Base-by-base conservation (phyloP, 2,888 invertebrate genomes). In the Perizoma affinitatum region DNA sequence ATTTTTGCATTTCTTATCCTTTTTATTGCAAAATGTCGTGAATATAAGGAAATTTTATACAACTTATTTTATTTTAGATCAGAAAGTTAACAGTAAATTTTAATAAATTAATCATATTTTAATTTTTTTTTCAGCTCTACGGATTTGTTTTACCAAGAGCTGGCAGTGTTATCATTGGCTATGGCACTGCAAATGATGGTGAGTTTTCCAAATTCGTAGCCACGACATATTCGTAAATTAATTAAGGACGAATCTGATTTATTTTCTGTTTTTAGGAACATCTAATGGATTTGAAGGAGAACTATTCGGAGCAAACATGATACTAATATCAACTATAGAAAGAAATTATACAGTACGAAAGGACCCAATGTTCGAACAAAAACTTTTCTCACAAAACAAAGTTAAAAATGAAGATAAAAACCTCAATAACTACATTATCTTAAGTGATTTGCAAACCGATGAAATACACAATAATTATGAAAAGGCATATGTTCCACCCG, bases 261-360 rank as follows among this genome's bases (percentile, higher is more conserved):
- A 7, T 44, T 4, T 60, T 35, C 58, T 47, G 47, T 54, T 79
- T 82, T 47, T 72, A 92, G 92, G 95, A 44, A 79, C 91, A 41
- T 93, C 94, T 63, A 95, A 94, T 63, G 95, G 95, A 6, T 92
- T 95, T 63, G 95, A 95, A 81, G 95, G 95, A 5, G 94, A 95
- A 78, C 90, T 95, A 66, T 94, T 94, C 73, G 95, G 95, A 7
- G 94, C 94, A 69, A 95, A 95, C 73, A 92, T 95, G 82, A 89
- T 95, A 41, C 75, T 95, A 45, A 80, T 87, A 1, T 93, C 95
- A 7, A 93, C 94, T 5, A 93, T 94, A 65, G 87, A 88, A 76
- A 79, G 84, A 68, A 90, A 90, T 70, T 70, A 79, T 56, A 84
- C 86, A 0, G 67, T 82, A 9, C 79, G 78, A 70, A 72, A 65